A percentile compares a stretch with the other conserved stretches of the same genome.
phyloP scores from a whole-genome alignment of 2,797 vertebrate species.

The Spondyliosoma cantharus region DNA sequence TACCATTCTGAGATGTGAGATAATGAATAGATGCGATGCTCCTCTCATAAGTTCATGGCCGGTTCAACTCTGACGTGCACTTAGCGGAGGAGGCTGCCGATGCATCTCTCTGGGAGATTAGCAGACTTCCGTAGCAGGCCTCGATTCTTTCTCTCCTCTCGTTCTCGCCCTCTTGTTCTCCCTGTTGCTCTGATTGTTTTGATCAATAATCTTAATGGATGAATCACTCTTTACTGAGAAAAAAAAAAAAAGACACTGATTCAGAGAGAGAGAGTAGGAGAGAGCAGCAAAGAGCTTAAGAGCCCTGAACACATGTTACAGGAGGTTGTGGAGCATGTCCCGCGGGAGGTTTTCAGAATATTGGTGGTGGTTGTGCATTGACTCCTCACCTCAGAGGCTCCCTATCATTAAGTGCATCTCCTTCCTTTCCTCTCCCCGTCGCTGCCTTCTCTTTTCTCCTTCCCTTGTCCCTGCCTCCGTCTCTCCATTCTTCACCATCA shows the following conservation, averaged over 20 bases:
- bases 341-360: conserved; percentile 38
- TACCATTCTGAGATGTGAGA: conserved; percentile 2
- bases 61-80: conserved; percentile 37
- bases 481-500: conserved; percentile 58
- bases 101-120: conserved; percentile 66
- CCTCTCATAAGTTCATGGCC: conserved; percentile 26
- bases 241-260: conserved; percentile 6
- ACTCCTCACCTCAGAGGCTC: conserved; percentile 46
- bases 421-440: conserved; percentile 9
- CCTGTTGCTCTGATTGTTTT: conserved; percentile 63
- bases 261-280: conserved; percentile 11
- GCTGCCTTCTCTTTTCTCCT: conserved; percentile 6
- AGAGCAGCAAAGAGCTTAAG: conserved; percentile 41
- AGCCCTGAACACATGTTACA: conserved; percentile 57
- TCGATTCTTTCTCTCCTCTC: conserved; percentile 19
- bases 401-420: conserved; percentile 25
- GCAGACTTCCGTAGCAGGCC: conserved; percentile 26
- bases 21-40: background rate
- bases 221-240: conserved; percentile 49
- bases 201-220: conserved; percentile 74
- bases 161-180: conserved; percentile 51
- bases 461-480: background rate
- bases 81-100: conserved; percentile 36
- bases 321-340: conserved; percentile 57
- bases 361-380: conserved; percentile 45